Evolutionary conservation across 1,140 invertebrate genomes (phyloP), one percentile per base, ranked within the genome.

Genomic region (Anagrus nilaparvatae): DNA sequence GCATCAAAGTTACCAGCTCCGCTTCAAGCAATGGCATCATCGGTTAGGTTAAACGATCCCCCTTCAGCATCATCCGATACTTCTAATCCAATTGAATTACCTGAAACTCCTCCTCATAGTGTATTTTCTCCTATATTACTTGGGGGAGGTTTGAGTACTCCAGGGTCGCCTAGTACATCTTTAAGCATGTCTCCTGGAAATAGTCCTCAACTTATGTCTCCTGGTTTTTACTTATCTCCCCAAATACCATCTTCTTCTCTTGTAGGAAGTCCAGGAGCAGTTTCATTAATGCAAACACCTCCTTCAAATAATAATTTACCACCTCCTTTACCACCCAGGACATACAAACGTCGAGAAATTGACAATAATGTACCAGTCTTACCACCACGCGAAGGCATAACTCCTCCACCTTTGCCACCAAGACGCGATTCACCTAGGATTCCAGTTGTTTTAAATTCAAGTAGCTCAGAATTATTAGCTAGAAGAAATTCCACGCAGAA

Each of bases 291-390:
- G 43, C 69, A 70, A 12, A 60, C 62, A 0, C 61, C 67, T 12
- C 60, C 65, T 14, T 69, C 71, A 32, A 65, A 68, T 4, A n/a
- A n/a, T n/a, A n/a, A n/a, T n/a, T n/a, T n/a, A n/a, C n/a, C n/a
- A n/a, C n/a, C n/a, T n/a, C 76, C 77, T 14, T 58, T 78, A 23
- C 76, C 77, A 7, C 78, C 77, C 1, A 62, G 76, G 31, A 58
- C 56, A 39, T 52, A 62, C 45, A 55, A 73, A 34, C 70, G 72
- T 46, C 60, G 76, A 37, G 78, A 81, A 48, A 75, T 72, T 51
- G 74, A 71, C 20, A n/a, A n/a, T n/a, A n/a, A n/a, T n/a, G n/a
- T 78, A 17, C 78, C 77, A 3, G 73, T 73, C 37, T 58, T 79
- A 39, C 77, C 77, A 14, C 77, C 78, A 12, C 62, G 77, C 41